phyloP scores from a whole-genome alignment of 2,888 invertebrate genomes.

The Pristionchus japonicus region DNA sequence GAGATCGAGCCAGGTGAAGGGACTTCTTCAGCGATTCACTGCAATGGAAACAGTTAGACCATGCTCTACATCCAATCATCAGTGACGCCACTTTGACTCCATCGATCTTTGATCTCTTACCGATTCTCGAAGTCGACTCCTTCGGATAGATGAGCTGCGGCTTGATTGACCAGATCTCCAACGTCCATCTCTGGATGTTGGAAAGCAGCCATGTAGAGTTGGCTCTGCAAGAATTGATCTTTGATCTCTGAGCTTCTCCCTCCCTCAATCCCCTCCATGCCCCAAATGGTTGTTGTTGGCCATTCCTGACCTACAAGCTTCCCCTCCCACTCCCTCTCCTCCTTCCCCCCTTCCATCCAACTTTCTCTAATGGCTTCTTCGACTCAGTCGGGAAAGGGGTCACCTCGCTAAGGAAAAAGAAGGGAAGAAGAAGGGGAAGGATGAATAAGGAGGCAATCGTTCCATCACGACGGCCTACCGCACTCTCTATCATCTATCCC shows the following conservation, averaged over 20 bases:
- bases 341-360: neutral
- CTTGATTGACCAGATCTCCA: slow-evolving; percentile 63
- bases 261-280: neutral
- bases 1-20: slow-evolving; percentile 67
- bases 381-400: slow-evolving; percentile 41
- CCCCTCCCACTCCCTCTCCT: neutral
- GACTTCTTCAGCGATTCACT: slow-evolving; percentile 72
- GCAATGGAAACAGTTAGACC: neutral
- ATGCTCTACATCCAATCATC: neutral
- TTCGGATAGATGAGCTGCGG: slow-evolving; percentile 59
- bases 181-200: slow-evolving; percentile 64
- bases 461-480: neutral
- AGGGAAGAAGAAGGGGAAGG: neutral
- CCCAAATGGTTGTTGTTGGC: slow-evolving; percentile 32
- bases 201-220: slow-evolving; percentile 62
- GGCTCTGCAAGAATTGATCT: slow-evolving; percentile 57
- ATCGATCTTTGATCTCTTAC: slow-evolving; percentile 41
- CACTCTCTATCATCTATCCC: neutral
- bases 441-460: neutral
- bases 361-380: slow-evolving; percentile 43
- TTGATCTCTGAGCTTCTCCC: neutral
- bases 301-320: slow-evolving; percentile 3
- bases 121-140: slow-evolving; percentile 55
- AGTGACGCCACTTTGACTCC: neutral
- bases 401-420: neutral